Percentiles rank a stretch among this genome's conserved stretches.
Evolutionary conservation across 2,113 vertebrate genomes (phyloP).

Genomic region (Mugil cephalus): DNA sequence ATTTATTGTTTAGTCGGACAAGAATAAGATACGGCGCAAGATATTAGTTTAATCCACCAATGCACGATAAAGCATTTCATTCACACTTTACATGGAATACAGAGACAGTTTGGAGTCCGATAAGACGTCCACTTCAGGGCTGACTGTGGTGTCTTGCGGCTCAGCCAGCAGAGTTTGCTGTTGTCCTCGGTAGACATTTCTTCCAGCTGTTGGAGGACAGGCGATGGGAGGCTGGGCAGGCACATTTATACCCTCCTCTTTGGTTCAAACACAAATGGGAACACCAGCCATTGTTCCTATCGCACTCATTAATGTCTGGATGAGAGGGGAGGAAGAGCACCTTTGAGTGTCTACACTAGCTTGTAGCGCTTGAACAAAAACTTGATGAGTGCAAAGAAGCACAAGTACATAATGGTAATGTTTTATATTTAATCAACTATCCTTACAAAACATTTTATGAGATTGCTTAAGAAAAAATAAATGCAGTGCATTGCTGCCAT

Average conservation of each 20-base stretch:
- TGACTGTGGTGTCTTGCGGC: neutral
- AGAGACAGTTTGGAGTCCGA: neutral
- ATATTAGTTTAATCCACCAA: no score
- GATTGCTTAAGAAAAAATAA: no score
- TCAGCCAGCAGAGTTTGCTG: slow-evolving; percentile 22
- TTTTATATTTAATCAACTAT: no score
- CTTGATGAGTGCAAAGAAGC: no score
- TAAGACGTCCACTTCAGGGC: neutral
- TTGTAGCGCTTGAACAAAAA: no score
- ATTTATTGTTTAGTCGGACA: no score
- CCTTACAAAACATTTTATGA: no score
- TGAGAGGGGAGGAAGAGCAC: neutral
- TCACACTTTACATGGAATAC: neutral
- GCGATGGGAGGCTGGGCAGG: slow-evolving; percentile 66
- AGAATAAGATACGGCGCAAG: no score
- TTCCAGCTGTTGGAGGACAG: slow-evolving; percentile 73
- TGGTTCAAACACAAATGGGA: slow-evolving; percentile 78
- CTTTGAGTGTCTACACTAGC: neutral
- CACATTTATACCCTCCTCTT: slow-evolving; percentile 71
- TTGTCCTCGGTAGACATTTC: slow-evolving; percentile 59
- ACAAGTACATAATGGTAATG: no score
- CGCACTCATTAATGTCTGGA: slow-evolving; percentile 79
- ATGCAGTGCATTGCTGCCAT: no score
- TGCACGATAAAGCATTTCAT: no score
- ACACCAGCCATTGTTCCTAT: slow-evolving; percentile 73